These are phyloP conservation scores for Xestobium rufovillosum DNA, from an alignment of 2,888 invertebrate species.

Conservation along the genomic window DNA sequence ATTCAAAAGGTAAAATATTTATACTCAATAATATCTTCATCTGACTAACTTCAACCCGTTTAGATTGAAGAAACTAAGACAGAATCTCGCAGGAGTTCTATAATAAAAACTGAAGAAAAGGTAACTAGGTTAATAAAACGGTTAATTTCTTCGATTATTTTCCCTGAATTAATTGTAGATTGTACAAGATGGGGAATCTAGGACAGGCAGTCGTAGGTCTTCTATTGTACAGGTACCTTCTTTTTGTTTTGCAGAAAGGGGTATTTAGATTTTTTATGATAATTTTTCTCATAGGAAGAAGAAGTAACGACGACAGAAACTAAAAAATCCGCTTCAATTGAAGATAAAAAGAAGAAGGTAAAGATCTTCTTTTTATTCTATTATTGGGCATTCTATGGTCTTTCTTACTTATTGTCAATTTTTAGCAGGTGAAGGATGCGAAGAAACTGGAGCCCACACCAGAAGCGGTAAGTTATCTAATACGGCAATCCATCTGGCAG, in stretches of 20 bases:
- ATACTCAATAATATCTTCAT: no score
- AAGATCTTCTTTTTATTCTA: slow-evolving; percentile 12
- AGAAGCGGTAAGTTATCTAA: slow-evolving; percentile 35
- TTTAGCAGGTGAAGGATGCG: slow-evolving; percentile 28
- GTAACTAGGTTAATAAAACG: slow-evolving; percentile 20
- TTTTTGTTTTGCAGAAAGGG: no score
- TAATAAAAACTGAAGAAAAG: slow-evolving; percentile 39
- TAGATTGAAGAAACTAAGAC: slow-evolving; percentile 39
- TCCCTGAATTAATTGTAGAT: slow-evolving; percentile 25
- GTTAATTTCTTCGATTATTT: background rate
- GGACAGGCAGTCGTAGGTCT: slow-evolving; percentile 37
- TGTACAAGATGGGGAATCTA: slow-evolving; percentile 38
- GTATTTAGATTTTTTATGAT: slow-evolving; percentile 3
- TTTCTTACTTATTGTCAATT: slow-evolving; percentile 9
- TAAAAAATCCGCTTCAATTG: slow-evolving; percentile 43
- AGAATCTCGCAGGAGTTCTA: slow-evolving; percentile 40
- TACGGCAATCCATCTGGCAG: background rate
- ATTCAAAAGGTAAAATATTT: slow-evolving; percentile 34
- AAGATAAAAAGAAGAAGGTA: slow-evolving; percentile 41
- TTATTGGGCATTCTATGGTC: slow-evolving; percentile 4
- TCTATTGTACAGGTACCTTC: slow-evolving; percentile 36
- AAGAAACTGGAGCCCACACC: slow-evolving; percentile 35
- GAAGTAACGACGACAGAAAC: slow-evolving; percentile 46
- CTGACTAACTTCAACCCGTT: slow-evolving; percentile 17
- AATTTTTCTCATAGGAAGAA: slow-evolving; percentile 30